Evolutionary conservation across 2,888 invertebrate genomes (phyloP).

Genomic region (Scelioninae gen. 2): DNA sequence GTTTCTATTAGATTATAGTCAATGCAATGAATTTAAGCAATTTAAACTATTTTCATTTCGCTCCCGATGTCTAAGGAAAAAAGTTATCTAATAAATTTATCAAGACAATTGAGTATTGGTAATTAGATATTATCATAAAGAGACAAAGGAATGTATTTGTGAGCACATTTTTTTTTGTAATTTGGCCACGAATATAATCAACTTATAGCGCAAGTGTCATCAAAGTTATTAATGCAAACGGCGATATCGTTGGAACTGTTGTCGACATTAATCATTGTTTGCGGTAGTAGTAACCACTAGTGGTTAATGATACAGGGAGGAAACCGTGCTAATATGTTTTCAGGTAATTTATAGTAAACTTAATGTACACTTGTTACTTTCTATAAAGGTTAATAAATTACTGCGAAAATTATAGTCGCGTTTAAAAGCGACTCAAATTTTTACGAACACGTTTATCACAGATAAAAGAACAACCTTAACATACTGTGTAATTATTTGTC

Average conservation of each 20-base stretch:
- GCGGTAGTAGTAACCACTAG: conserved; percentile 40
- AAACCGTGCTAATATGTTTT: conserved; percentile 40
- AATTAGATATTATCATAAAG: no score
- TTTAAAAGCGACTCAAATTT: conserved; percentile 6
- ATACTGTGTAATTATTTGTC: conserved; percentile 22
- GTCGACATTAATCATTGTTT: conserved; percentile 55
- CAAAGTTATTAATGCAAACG: conserved; percentile 53
- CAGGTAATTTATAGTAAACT: conserved; percentile 45
- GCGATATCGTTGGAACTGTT: conserved; percentile 49
- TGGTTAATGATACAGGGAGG: conserved; percentile 48
- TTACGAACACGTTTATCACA: not conserved
- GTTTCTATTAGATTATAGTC: no score
- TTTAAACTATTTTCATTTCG: no score
- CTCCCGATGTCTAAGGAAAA: no score
- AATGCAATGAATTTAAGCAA: no score
- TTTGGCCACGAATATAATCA: conserved; percentile 22
- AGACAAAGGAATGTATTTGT: no score
- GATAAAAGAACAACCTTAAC: conserved; percentile 18
- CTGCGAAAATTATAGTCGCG: conserved; percentile 7
- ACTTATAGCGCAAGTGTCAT: conserved; percentile 35
- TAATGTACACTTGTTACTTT: conserved; percentile 38
- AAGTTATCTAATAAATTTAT: no score
- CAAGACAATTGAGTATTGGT: no score
- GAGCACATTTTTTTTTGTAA: conserved; percentile 10
- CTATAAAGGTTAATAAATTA: conserved; percentile 31